Conservation (phyloP, 2,113 vertebrate species). For the Gopherus flavomarginatus region DNA sequence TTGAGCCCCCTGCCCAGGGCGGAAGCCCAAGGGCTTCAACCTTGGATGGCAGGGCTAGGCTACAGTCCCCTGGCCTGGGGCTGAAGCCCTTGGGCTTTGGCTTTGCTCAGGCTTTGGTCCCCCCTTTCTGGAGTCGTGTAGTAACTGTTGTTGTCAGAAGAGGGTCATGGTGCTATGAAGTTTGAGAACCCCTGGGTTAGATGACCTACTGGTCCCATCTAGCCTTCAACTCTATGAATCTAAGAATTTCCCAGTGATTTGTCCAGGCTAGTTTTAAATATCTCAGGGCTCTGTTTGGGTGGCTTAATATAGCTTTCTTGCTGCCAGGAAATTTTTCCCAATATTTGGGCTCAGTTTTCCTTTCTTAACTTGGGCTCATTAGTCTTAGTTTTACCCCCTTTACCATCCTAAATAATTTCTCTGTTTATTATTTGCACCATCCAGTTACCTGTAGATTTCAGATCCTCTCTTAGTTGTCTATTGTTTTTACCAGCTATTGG, state of each 20-base stretch:
- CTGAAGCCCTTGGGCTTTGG: no score
- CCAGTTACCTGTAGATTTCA: conserved; percentile 15
- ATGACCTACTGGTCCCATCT: no score
- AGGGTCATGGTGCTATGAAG: no score
- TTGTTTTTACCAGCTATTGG: neutral
- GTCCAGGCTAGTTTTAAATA: neutral
- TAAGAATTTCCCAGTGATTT: accelerated
- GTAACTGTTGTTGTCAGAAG: no score
- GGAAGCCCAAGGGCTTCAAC: no score
- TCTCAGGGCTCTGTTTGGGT: accelerated
- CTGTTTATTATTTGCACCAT: neutral
- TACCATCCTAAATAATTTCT: neutral
- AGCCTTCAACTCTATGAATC: neutral
- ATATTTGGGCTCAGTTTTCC: neutral
- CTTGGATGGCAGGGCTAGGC: no score
- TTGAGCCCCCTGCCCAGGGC: no score
- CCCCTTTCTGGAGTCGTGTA: no score
- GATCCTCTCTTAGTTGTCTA: neutral
- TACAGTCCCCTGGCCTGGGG: no score
- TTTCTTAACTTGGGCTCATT: accelerated
- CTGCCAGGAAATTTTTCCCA: neutral
- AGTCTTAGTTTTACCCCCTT: neutral
- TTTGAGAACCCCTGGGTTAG: no score
- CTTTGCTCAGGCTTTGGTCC: no score
- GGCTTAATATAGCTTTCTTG: neutral